These are phyloP conservation scores for Gulo gulo DNA, from an alignment of 2,113 vertebrate species.

Conservation along the genomic window DNA sequence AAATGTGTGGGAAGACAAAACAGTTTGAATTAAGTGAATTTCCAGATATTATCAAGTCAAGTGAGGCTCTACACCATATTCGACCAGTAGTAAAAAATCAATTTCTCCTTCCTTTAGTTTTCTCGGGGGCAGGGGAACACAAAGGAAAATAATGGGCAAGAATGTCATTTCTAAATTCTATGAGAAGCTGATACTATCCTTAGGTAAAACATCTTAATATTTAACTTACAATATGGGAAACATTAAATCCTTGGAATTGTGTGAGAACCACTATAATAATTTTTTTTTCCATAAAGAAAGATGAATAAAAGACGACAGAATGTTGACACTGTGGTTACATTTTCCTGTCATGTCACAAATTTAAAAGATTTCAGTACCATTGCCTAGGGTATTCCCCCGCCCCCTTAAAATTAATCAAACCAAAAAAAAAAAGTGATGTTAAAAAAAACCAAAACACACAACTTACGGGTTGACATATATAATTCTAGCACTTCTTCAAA, in stretches of 20 bases:
- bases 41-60: conserved; percentile 67
- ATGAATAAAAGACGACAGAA: conserved; percentile 53
- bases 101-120: conserved; percentile 37
- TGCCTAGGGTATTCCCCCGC: not conserved
- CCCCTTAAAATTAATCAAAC: not conserved
- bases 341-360: conserved; percentile 26
- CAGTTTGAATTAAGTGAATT: conserved; percentile 62
- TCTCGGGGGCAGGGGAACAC: not conserved
- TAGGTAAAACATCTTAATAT: conserved; percentile 43
- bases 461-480: not conserved
- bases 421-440: not conserved
- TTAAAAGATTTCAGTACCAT: conserved; percentile 40
- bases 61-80: conserved; percentile 41
- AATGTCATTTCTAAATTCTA: conserved; percentile 35
- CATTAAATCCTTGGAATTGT: conserved; percentile 13
- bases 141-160: not conserved
- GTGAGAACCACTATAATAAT: conserved; percentile 50
- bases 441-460: not conserved
- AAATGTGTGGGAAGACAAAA: conserved; percentile 70
- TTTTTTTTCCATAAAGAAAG: conserved; percentile 43
- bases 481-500: conserved; percentile 35
- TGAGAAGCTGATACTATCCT: conserved; percentile 34
- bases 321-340: conserved; percentile 14
- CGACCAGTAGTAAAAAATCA: conserved; percentile 23
- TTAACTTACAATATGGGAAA: conserved; percentile 40